Evolutionary conservation across 2,113 vertebrate species (phyloP).

Genomic region (Synodontis membranacea): DNA sequence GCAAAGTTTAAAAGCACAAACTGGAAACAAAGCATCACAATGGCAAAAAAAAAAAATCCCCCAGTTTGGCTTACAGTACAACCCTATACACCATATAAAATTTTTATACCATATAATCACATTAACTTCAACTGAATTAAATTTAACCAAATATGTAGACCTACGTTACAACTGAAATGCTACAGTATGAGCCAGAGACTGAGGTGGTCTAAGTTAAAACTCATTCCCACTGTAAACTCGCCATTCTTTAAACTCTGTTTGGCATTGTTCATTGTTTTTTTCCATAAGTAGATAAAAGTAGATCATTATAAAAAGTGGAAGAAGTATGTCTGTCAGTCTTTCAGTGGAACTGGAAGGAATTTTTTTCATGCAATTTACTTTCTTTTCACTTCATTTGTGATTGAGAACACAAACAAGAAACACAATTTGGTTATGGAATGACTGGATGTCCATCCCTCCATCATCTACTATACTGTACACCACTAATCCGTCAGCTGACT

Average conservation of each 20-base stretch:
- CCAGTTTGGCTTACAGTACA: not conserved
- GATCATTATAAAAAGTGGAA: no score
- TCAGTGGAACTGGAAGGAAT: no score
- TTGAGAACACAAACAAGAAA: no score
- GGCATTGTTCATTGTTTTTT: not conserved
- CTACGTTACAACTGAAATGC: not conserved
- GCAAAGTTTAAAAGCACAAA: constrained; percentile 16
- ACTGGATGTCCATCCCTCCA: no score
- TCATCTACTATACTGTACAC: no score
- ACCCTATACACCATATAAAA: not conserved
- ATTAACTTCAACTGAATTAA: not conserved
- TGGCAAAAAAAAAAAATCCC: not conserved
- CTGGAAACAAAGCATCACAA: constrained; percentile 5
- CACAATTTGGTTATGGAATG: no score
- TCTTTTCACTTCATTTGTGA: no score
- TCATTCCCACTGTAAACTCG: not conserved
- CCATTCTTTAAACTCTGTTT: not conserved
- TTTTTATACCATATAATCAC: not conserved
- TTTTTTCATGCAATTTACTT: no score
- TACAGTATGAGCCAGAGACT: no score
- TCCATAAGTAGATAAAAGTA: not conserved
- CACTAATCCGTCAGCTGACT: no score
- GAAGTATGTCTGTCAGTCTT: no score
- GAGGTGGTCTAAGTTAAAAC: not conserved
- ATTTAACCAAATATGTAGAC: not conserved